Base-by-base conservation (phyloP, 2,888 invertebrate genomes). In the Thumatha senex region DNA sequence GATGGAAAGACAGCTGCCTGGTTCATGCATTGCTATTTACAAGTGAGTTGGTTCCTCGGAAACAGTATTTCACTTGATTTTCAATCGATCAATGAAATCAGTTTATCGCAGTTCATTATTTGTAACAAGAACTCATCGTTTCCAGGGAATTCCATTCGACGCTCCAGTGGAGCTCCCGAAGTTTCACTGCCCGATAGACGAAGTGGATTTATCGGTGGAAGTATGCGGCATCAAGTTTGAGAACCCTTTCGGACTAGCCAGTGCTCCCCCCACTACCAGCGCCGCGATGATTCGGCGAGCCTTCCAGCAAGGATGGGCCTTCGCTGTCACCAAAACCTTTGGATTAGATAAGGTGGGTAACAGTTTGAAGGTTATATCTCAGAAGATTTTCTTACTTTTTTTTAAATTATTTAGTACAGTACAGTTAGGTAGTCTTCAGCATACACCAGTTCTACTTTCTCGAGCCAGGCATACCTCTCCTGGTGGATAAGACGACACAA, bases 1-100 rank as follows among this genome's bases (percentile, higher is more conserved):
- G 99, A 99, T 85, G 99, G 99, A 31, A 99, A 99, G 92, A 97
- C 96, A 0, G 98, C 98, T 0, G 97, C 98, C 2, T 99, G 98
- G 98, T 93, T 93, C 70, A 98, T 99, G 74, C 99, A 99, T 81
- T 96, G 96, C 66, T 95, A 96, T 74, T 89, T 99, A 62, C 98
- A 99, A 93, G 96, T 96, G 53, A 57, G 73, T 62, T 24, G 10
- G 33, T 31, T 15, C 34, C n/a, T n/a, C n/a, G n/a, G n/a, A 24
- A 29, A 36, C 8, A 13, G 13, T 36, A 34, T 33, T 40, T 34
- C 13, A n/a, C n/a, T n/a, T n/a, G n/a, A n/a, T n/a, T n/a, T n/a
- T n/a, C n/a, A n/a, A n/a, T n/a, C n/a, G n/a, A n/a, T n/a, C n/a
- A n/a, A n/a, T n/a, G n/a, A n/a, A n/a, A n/a, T n/a, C n/a, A n/a